These are phyloP conservation scores for Caradrina kadenii DNA, from an alignment of 2,888 invertebrate genomes.

Conservation along the genomic window DNA sequence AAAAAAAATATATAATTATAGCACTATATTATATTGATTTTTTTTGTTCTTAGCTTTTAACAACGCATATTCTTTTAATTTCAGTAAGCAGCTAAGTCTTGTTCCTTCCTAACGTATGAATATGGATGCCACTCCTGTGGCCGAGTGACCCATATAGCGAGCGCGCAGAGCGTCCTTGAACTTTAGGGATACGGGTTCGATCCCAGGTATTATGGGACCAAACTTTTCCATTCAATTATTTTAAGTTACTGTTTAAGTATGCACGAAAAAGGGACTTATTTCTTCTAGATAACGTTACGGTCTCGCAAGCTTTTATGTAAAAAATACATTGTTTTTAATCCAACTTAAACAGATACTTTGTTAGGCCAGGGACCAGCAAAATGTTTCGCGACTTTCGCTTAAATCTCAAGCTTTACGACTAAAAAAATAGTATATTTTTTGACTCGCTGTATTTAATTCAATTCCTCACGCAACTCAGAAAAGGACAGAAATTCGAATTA, in stretches of 20 bases:
- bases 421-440: neutral
- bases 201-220: neutral
- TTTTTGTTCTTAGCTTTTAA: too few relatives aligned
- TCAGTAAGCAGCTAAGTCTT: too few relatives aligned
- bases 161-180: neutral
- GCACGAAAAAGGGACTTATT: neutral
- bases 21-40: too few relatives aligned
- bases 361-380: neutral
- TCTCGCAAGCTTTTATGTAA: neutral
- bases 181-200: slow-evolving; percentile 7
- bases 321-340: too few relatives aligned
- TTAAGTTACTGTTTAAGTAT: neutral
- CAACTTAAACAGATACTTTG: too few relatives aligned
- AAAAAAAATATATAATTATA: too few relatives aligned
- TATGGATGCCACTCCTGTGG: too few relatives aligned
- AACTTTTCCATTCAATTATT: neutral
- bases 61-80: too few relatives aligned
- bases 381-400: slow-evolving; percentile 1
- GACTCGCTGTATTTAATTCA: too few relatives aligned
- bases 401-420: neutral
- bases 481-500: neutral
- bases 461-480: neutral
- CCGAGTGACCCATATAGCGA: slow-evolving; percentile 7
- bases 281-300: neutral
- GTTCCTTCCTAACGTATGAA: neutral